Base-by-base conservation (phyloP, 1,140 invertebrate species). In the Macrobrachium nipponense region DNA sequence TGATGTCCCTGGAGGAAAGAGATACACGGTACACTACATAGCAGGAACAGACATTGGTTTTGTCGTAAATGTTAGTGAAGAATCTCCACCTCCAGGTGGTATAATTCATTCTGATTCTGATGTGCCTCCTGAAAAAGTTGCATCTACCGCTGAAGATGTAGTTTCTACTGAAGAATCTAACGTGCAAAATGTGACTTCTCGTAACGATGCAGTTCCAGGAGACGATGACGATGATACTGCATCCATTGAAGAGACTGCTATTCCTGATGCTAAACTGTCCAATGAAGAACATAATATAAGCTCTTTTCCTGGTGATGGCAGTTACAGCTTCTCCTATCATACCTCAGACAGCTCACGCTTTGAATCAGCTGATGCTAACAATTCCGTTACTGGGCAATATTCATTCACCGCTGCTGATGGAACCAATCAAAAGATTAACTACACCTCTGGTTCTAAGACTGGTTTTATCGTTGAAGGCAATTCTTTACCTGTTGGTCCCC, bases 1-100 rank as follows among this genome's bases (percentile, higher is more conserved):
- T 84, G 89, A 89, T 23, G 90, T 90, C 86, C 86, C 89, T 27
- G 89, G 89, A 14, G 90, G 90, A 23, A 87, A 90, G 14, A 80
- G 88, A 72, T 64, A 90, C 20, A 83, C 82, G 5, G 90, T 91
- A n/a, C 86, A 90, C 58, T 91, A 91, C 89, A 90, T 90, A 60
- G 90, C 90, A 18, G 90, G 86, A 18, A 64, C 62, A 11, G 64
- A 18, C 17, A 87, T 78, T 3, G 86, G 86, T 43, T 76, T 76
- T 51, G 51, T 51, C 51, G 12, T 12, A 51, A 51, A 12, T 12
- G 12, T 51, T 51, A 51, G 12, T 8, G 51, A 51, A 51, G 51
- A 51, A 51, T 10, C 51, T 0, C 51, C 51, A 51, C 7, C 51
- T 51, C 8, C 51, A 51, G 51, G 12, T 51, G 12, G 3, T 51